Base-by-base conservation (phyloP, 2,888 invertebrate species). In the Antitype chi region DNA sequence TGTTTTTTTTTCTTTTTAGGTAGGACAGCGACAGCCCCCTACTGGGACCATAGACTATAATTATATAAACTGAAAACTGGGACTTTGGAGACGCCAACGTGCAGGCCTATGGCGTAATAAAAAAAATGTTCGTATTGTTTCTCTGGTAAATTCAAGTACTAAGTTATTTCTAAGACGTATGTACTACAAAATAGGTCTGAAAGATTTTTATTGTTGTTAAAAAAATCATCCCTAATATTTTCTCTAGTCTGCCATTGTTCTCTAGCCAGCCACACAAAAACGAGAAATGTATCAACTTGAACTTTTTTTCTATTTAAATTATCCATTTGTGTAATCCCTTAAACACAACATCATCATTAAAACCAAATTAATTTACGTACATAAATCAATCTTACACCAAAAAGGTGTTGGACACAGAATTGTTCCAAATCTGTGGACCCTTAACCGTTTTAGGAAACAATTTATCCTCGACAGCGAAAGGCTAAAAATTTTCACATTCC, bases 401-500 rank as follows among this genome's bases (percentile, higher is more conserved):
- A 74, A 70, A 60, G 63, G 75, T 72, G 76, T 66, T 59, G 64
- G 60, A 64, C 70, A 43, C 53, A 70, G 70, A 81, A 84, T 80
- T 79, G 52, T 75, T 76, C 60, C 64, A 25, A 70, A 75, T 71
- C 76, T 52, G 43, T 66, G 53, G 55, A 74, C 80, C 80, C 70
- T 81, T 73, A 80, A 70, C 85, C 69, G 28, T 60, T 78, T 70
- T 64, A 20, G 55, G 70, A 60, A 68, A 79, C 79, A 66, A 88
- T 87, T 85, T 84, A 70, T 70, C 74, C 53, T 57, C 28, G 47
- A 71, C 32, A 67, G 62, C 3, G 47, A 70, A 69, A 66, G 74
- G 76, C 72, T 78, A 80, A 82, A 88, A 90, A 89, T 87, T 85
- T 87, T 86, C 87, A 82, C 86, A 87, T 85, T 84, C 76, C 76